phyloP scores from a whole-genome alignment of 2,797 vertebrate genomes.

The Echeneis naucrates region DNA sequence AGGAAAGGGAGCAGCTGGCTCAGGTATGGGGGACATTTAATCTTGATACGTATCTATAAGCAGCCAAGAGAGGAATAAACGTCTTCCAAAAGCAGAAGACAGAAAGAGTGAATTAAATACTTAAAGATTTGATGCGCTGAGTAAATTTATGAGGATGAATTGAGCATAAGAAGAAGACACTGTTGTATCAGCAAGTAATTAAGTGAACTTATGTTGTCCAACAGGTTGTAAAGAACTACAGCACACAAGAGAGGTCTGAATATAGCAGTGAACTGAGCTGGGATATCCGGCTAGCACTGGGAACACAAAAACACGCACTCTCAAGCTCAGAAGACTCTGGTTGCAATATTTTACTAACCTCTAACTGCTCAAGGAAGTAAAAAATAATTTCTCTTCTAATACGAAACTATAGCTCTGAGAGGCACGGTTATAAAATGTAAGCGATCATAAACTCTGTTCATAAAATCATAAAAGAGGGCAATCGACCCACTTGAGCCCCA shows the following conservation, averaged over 20 bases:
- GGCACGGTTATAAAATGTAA: conserved; percentile 67
- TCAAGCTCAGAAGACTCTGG: conserved; percentile 28
- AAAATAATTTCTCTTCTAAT: conserved; percentile 70
- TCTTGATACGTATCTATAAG: conserved; percentile 49
- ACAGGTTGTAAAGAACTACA: conserved; percentile 58
- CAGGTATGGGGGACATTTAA: conserved; percentile 57
- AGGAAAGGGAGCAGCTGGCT: conserved; percentile 44
- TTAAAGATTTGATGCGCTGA: conserved; percentile 45
- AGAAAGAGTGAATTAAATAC: conserved; percentile 31
- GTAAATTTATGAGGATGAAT: conserved; percentile 63
- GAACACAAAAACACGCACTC: conserved; percentile 34
- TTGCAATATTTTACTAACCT: conserved; percentile 74
- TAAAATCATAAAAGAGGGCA: conserved; percentile 73
- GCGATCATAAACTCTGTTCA: conserved; percentile 71
- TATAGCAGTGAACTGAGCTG: conserved; percentile 56
- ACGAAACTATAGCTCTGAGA: conserved; percentile 68
- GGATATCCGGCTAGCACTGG: conserved; percentile 41
- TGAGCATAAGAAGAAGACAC: conserved; percentile 38
- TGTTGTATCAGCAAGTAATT: conserved; percentile 58
- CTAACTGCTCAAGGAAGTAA: conserved; percentile 75
- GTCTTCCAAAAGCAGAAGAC: conserved; percentile 9
- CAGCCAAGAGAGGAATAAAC: conserved; percentile 28
- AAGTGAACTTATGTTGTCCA: conserved; percentile 52
- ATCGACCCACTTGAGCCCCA: conserved; percentile 57
- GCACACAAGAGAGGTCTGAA: conserved; percentile 42